Evolutionary conservation across 2,797 vertebrate genomes (phyloP).

Genomic region (Gila robusta): DNA sequence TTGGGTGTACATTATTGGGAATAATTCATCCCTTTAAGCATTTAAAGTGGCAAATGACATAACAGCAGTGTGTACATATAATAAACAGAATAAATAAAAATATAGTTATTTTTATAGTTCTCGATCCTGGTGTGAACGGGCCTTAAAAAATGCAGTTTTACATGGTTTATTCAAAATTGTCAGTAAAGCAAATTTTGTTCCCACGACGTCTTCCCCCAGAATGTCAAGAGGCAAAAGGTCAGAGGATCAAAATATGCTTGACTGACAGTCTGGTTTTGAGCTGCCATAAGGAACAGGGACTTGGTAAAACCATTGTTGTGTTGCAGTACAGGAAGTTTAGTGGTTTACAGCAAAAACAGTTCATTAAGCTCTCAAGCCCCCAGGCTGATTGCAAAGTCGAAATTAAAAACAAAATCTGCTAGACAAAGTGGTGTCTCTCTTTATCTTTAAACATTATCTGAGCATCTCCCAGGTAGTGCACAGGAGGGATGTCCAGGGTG

Average conservation of each 20-base stretch:
- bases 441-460: slow-evolving; percentile 15
- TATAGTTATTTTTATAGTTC: not conserved
- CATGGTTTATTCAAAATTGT: not conserved
- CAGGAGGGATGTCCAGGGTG: slow-evolving; percentile 7
- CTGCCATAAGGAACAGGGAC: not conserved
- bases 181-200: not conserved
- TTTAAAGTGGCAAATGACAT: not conserved
- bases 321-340: slow-evolving; percentile 11
- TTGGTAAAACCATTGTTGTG: not conserved
- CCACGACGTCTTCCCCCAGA: not conserved
- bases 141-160: not conserved
- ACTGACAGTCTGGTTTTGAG: not conserved
- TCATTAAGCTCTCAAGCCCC: not conserved
- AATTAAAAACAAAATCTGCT: slow-evolving; percentile 20
- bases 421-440: not conserved
- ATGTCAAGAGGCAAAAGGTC: not conserved
- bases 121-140: not conserved
- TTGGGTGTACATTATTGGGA: no score
- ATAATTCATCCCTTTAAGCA: no score
- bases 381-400: not conserved
- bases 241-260: not conserved
- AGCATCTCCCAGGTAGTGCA: slow-evolving; percentile 12
- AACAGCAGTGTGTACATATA: not conserved
- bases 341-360: slow-evolving; percentile 11
- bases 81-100: not conserved